phyloP scores from a whole-genome alignment of 1,140 invertebrate species.

The Drosophila santomea region DNA sequence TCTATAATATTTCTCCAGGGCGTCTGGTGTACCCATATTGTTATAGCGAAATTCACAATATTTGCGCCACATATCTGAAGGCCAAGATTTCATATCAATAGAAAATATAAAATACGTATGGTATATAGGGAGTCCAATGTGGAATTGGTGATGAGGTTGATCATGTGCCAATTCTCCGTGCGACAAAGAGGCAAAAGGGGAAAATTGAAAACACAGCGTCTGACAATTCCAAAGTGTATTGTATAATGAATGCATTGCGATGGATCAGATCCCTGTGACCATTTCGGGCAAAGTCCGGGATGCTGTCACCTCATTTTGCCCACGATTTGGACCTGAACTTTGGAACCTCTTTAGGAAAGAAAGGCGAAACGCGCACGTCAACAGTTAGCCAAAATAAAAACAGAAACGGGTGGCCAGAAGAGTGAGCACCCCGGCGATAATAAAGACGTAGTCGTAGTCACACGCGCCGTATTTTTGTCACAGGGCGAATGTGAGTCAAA shows the following conservation, averaged over 20 bases:
- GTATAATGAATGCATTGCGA: constrained; percentile 42
- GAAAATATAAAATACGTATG: constrained; percentile 26
- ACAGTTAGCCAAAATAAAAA: constrained; percentile 60
- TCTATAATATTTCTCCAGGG: constrained; percentile 5
- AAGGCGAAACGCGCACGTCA: constrained; percentile 55
- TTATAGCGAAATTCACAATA: constrained; percentile 15
- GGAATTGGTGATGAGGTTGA: constrained; percentile 23
- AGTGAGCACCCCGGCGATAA: constrained; percentile 43
- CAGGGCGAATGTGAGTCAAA: constrained; percentile 76
- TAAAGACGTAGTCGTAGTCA: constrained; percentile 48
- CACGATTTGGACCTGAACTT: constrained; percentile 52
- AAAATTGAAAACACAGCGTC: constrained; percentile 21
- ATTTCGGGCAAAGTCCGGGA: constrained; percentile 41
- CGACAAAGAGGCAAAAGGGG: constrained; percentile 15
- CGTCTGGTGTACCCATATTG: constrained; percentile 6
- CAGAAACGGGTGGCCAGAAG: constrained; percentile 10
- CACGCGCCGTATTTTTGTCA: constrained; percentile 60
- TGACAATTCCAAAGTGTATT: constrained; percentile 22
- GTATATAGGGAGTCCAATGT: constrained; percentile 39
- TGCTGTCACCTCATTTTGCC: constrained; percentile 41
- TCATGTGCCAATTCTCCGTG: constrained; percentile 68
- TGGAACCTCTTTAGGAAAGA: constrained; percentile 41
- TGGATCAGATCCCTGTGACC: constrained; percentile 32
- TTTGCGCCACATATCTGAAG: constrained; percentile 12
- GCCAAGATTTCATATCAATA: constrained; percentile 34